A percentile compares a stretch with the other conserved stretches of the same genome.
Evolutionary conservation across 2,797 vertebrate species (phyloP).

Genomic region (Acrossocheilus fasciatus): DNA sequence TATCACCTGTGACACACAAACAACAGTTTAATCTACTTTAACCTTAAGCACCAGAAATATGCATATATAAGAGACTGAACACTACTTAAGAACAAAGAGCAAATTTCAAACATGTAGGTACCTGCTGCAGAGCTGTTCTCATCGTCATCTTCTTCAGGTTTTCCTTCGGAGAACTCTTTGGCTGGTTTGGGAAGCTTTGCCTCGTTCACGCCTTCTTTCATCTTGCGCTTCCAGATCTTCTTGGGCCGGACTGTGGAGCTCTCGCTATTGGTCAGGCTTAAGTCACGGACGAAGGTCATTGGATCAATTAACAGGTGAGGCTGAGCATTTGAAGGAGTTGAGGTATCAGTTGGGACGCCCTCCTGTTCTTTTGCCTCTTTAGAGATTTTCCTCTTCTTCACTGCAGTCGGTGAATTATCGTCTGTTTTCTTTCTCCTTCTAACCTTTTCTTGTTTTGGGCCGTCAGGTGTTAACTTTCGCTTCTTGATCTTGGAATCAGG

Average conservation of each 20-base stretch:
- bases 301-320: constrained; percentile 61
- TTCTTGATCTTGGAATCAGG: constrained; percentile 49
- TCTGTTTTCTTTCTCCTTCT: constrained; percentile 60
- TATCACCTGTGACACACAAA: constrained; percentile 79
- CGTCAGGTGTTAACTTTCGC: constrained; percentile 68
- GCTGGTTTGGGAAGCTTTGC: constrained; percentile 64
- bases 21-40: background rate
- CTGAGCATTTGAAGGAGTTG: constrained; percentile 52
- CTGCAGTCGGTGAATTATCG: constrained; percentile 60
- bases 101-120: constrained; percentile 45
- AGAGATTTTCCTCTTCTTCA: constrained; percentile 71
- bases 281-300: constrained; percentile 70
- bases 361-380: constrained; percentile 60
- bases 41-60: background rate
- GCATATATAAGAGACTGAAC: background rate
- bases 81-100: background rate
- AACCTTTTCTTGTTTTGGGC: constrained; percentile 63
- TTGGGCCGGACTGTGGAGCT: constrained; percentile 63
- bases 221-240: constrained; percentile 69
- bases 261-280: constrained; percentile 67
- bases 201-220: constrained; percentile 31
- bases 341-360: constrained; percentile 47
- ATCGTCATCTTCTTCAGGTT: constrained; percentile 68
- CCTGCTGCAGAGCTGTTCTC: constrained; percentile 75
- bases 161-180: constrained; percentile 60